Percentiles rank a stretch among this genome's conserved stretches.
Evolutionary conservation across 2,888 invertebrate genomes (phyloP).

Genomic region (Trichogramma dendrolimi): DNA sequence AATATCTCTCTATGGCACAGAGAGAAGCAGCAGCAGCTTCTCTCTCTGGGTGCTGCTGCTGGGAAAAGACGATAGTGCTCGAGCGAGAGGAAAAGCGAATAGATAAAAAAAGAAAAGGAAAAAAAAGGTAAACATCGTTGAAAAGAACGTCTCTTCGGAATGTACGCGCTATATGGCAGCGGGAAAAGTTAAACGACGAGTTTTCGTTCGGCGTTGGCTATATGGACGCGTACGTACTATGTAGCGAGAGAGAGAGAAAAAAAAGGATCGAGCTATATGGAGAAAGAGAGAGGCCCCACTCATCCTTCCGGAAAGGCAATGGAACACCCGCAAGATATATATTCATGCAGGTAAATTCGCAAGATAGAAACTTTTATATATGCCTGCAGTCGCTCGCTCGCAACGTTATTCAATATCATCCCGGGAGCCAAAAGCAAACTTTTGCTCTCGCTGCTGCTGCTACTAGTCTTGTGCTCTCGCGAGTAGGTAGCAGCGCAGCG

Average conservation of each 20-base stretch:
- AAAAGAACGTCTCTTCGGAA: too few species aligned
- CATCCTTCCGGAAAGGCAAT: neutral
- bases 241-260: too few species aligned
- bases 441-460: neutral
- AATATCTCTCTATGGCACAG: slow-evolving; percentile 7
- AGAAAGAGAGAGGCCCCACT: too few species aligned
- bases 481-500: neutral
- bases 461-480: too few species aligned
- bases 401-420: slow-evolving; percentile 23
- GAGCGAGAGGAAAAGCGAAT: neutral
- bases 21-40: neutral
- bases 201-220: neutral
- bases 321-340: slow-evolving; percentile 1
- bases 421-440: slow-evolving; percentile 15
- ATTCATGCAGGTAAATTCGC: slow-evolving; percentile 20
- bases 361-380: too few species aligned
- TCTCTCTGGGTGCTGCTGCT: too few species aligned
- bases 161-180: neutral
- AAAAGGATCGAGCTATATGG: too few species aligned
- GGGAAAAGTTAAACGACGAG: slow-evolving; percentile 25
- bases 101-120: neutral
- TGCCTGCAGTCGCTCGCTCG: too few species aligned
- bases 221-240: too few species aligned
- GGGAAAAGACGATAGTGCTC: too few species aligned
- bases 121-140: neutral